phyloP scores from a whole-genome alignment of 2,797 vertebrate species.

The Pseudochromis fuscus region DNA sequence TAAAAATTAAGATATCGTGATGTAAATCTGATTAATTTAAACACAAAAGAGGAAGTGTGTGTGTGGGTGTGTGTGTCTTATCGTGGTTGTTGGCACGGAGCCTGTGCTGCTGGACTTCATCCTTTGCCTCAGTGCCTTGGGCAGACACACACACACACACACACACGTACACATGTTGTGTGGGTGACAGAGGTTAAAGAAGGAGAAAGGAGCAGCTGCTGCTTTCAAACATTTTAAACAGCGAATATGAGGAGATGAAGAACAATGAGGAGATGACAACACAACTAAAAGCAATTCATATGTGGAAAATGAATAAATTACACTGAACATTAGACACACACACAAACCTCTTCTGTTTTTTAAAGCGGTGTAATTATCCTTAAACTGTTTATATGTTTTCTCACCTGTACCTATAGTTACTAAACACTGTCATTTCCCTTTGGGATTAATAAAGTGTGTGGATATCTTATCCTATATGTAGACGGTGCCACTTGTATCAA shows the following conservation, averaged over 20 bases:
- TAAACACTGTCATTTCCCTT: too few relatives aligned
- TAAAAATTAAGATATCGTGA: background rate
- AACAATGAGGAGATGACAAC: background rate
- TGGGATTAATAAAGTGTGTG: too few relatives aligned
- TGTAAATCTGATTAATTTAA: background rate
- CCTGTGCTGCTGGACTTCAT: constrained; percentile 28
- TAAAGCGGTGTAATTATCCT: too few relatives aligned
- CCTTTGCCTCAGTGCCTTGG: constrained; percentile 75
- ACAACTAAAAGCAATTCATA: background rate
- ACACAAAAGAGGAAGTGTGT: background rate
- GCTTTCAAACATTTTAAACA: constrained; percentile 87
- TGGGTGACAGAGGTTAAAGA: constrained; percentile 90
- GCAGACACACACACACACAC: constrained; percentile 14
- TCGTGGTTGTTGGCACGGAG: constrained; percentile 30
- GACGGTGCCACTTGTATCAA: too few relatives aligned
- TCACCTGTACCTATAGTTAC: too few relatives aligned
- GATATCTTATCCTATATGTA: too few relatives aligned
- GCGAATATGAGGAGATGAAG: constrained; percentile 28
- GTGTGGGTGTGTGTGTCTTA: constrained; percentile 4
- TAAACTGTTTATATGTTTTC: too few relatives aligned
- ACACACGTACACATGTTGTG: background rate
- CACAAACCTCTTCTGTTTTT: too few relatives aligned
- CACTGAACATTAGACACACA: too few relatives aligned
- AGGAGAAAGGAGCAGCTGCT: constrained; percentile 92
- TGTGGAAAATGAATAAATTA: background rate